Evolutionary conservation across 92 coral and sea anemone genomes (phyloP).

Genomic region (Hydrozoanthus gracilis): DNA sequence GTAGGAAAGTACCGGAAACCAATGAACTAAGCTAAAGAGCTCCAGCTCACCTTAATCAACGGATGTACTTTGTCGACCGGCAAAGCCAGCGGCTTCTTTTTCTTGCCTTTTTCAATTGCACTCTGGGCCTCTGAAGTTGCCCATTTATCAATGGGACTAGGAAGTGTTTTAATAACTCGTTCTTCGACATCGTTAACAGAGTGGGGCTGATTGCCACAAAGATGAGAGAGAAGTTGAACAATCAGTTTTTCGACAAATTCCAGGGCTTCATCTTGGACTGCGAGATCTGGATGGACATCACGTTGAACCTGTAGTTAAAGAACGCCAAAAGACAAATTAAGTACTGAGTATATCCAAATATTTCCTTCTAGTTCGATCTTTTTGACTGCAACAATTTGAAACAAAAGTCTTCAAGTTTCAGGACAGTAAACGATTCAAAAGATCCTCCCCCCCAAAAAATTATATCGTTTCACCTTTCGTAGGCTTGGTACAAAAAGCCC

Average conservation of each 20-base stretch:
- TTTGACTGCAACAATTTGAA: background rate
- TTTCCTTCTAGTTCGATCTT: background rate
- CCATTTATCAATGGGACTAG: slow-evolving; percentile 98
- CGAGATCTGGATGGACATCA: slow-evolving; percentile 90
- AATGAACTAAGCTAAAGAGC: slow-evolving; percentile 14
- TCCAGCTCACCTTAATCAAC: slow-evolving; percentile 72
- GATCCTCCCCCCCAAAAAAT: slow-evolving; percentile 66
- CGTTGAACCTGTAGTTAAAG: slow-evolving; percentile 83
- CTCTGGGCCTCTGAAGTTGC: slow-evolving; percentile 91
- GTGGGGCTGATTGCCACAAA: slow-evolving; percentile 91
- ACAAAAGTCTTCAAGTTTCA: slow-evolving; percentile 30
- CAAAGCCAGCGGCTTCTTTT: slow-evolving; percentile 80
- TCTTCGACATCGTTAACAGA: slow-evolving; percentile 90
- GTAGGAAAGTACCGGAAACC: slow-evolving; percentile 46
- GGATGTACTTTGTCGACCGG: slow-evolving; percentile 98
- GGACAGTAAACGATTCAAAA: slow-evolving; percentile 45
- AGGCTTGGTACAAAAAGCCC: slow-evolving; percentile 88
- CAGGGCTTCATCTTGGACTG: slow-evolving; percentile 91
- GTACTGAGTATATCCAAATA: slow-evolving; percentile 3
- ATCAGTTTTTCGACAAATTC: slow-evolving; percentile 94
- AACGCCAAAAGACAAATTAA: slow-evolving; percentile 23
- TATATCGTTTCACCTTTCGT: slow-evolving; percentile 79
- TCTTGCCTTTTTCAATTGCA: slow-evolving; percentile 93
- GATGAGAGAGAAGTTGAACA: slow-evolving; percentile 82
- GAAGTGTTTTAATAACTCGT: slow-evolving; percentile 89